Evolutionary conservation across 64 coral and sea anemone species (phyloP).

Genomic region (Acropora tenuis): DNA sequence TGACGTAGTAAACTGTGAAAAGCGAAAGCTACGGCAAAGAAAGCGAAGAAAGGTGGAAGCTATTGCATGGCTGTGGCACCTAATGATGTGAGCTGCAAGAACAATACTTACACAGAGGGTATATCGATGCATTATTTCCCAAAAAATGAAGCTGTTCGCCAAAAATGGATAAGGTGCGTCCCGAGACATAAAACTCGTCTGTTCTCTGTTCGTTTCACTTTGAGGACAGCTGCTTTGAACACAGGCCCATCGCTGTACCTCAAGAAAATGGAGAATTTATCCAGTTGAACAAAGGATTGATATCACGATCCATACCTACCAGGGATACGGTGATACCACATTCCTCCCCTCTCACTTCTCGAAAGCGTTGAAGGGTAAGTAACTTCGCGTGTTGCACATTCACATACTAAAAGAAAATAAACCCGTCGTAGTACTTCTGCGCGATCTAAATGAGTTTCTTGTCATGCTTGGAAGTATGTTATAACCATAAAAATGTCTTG

Average conservation of each 20-base stretch:
- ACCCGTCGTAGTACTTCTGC: neutral
- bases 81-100: slow-evolving; percentile 57
- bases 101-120: slow-evolving; percentile 55
- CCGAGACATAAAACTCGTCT: neutral
- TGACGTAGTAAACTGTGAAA: slow-evolving; percentile 30
- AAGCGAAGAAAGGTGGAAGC: slow-evolving; percentile 53
- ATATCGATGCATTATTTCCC: slow-evolving; percentile 57
- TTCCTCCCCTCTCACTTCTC: slow-evolving; percentile 5
- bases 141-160: slow-evolving; percentile 35
- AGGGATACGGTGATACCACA: neutral
- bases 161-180: neutral
- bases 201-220: slow-evolving; percentile 3
- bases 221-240: slow-evolving; percentile 4
- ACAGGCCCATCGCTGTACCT: neutral
- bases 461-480: neutral
- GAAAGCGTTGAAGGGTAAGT: slow-evolving; percentile 6
- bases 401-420: neutral
- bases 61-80: slow-evolving; percentile 56
- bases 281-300: neutral
- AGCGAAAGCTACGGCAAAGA: slow-evolving; percentile 48
- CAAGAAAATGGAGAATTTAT: slow-evolving; percentile 3
- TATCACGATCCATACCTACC: neutral
- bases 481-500: neutral
- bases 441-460: slow-evolving; percentile 1
- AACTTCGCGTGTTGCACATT: neutral